These are phyloP conservation scores for Osedax frankpressi DNA, from an alignment of 2,888 invertebrate species.

Conservation along the genomic window DNA sequence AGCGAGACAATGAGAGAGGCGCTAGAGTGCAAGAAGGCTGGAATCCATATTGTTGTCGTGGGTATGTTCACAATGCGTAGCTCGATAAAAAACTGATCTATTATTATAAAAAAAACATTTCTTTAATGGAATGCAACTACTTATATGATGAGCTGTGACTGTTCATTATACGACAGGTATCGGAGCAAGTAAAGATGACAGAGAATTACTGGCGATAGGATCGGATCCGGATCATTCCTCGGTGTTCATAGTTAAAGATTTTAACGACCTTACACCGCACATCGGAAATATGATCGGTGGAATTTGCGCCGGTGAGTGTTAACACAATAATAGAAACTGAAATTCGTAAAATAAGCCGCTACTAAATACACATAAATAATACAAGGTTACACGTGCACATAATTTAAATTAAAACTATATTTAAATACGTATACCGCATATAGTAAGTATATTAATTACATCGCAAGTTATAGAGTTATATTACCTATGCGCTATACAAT, in stretches of 20 bases:
- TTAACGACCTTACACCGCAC: conserved; percentile 31
- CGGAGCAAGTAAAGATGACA: conserved; percentile 25
- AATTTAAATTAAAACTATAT: no score
- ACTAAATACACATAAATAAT: no score
- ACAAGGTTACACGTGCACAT: no score
- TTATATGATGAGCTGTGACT: background rate
- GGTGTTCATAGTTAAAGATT: conserved; percentile 34
- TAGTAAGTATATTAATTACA: no score
- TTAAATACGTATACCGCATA: no score
- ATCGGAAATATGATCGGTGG: conserved; percentile 32
- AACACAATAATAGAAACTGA: no score
- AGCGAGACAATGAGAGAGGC: conserved; percentile 24
- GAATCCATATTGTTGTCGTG: conserved; percentile 25
- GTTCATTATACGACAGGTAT: no score
- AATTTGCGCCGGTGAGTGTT: conserved; percentile 38
- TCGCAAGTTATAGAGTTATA: no score
- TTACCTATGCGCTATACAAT: no score
- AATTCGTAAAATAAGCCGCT: no score
- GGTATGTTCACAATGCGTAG: background rate
- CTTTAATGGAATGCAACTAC: background rate
- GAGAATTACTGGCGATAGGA: conserved; percentile 35
- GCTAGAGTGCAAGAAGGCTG: conserved; percentile 22
- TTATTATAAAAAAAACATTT: background rate
- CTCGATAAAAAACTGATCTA: background rate
- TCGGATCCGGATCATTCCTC: conserved; percentile 35